Percentiles rank a stretch among this genome's conserved stretches.
Evolutionary conservation across 2,113 vertebrate genomes (phyloP).

Genomic region (Penelope pileata): DNA sequence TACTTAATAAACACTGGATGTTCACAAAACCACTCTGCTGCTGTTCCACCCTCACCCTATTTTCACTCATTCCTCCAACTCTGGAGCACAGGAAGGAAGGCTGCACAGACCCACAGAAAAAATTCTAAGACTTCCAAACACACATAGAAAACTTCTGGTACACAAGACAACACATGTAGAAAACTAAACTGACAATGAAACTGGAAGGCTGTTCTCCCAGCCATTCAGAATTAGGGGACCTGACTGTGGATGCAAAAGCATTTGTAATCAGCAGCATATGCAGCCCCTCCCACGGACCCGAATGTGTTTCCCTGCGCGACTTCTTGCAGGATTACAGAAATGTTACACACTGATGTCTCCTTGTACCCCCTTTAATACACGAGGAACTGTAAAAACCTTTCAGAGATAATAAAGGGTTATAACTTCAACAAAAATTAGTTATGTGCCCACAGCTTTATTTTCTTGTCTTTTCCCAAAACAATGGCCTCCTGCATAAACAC

Average conservation of each 20-base stretch:
- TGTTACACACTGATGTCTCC: not conserved
- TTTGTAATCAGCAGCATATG: not conserved
- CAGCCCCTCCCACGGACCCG: rapidly evolving
- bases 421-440: not conserved
- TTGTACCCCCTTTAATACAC: not conserved
- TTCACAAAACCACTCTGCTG: not conserved
- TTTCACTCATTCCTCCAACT: not conserved
- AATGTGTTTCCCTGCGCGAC: not conserved
- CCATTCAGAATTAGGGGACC: not conserved
- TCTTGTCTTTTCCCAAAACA: not conserved
- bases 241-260: not conserved
- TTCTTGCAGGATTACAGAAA: not conserved
- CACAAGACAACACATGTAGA: not conserved
- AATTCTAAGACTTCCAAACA: not conserved
- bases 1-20: not conserved
- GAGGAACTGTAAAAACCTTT: not conserved
- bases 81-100: not conserved
- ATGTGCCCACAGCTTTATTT: not conserved
- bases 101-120: not conserved
- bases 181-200: not conserved
- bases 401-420: not conserved
- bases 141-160: not conserved
- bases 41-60: not conserved
- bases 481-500: not conserved
- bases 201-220: not conserved